phyloP scores from a whole-genome alignment of 2,888 invertebrate genomes.

The Drosophila infuscata region DNA sequence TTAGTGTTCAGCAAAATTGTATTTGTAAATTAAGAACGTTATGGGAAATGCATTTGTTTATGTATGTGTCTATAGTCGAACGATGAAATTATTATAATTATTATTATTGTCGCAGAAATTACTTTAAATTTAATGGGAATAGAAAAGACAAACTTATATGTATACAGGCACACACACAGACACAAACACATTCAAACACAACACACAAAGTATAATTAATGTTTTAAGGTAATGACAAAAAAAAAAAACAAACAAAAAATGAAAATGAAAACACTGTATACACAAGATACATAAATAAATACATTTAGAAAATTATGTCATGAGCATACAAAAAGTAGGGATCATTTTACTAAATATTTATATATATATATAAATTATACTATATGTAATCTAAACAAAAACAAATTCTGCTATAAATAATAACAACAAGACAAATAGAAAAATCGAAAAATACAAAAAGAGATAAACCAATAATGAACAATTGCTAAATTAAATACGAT shows the following conservation, averaged over 20 bases:
- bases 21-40: conserved; percentile 56
- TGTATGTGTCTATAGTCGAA: conserved; percentile 66
- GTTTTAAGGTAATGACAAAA: conserved; percentile 54
- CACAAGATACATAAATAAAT: conserved; percentile 55
- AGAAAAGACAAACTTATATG: conserved; percentile 43
- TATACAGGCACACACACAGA: conserved; percentile 26
- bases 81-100: conserved; percentile 52
- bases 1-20: conserved; percentile 73
- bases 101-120: conserved; percentile 77
- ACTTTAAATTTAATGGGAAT: conserved; percentile 71
- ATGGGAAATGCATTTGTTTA: conserved; percentile 67
- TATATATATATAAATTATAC: conserved; percentile 49
- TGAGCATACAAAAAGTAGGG: conserved; percentile 82
- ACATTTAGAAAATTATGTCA: conserved; percentile 76
- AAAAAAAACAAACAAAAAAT: conserved; percentile 4
- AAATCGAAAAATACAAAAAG: conserved; percentile 20
- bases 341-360: conserved; percentile 79
- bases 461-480: conserved; percentile 47
- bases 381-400: conserved; percentile 61
- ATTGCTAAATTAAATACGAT: conserved; percentile 71
- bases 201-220: conserved; percentile 49
- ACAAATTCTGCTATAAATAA: conserved; percentile 66
- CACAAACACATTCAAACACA: conserved; percentile 12
- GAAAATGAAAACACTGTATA: conserved; percentile 43
- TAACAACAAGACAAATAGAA: conserved; percentile 38